These are phyloP conservation scores for Drosophila kikkawai DNA, from an alignment of 1,140 invertebrate species.

Conservation along the genomic window DNA sequence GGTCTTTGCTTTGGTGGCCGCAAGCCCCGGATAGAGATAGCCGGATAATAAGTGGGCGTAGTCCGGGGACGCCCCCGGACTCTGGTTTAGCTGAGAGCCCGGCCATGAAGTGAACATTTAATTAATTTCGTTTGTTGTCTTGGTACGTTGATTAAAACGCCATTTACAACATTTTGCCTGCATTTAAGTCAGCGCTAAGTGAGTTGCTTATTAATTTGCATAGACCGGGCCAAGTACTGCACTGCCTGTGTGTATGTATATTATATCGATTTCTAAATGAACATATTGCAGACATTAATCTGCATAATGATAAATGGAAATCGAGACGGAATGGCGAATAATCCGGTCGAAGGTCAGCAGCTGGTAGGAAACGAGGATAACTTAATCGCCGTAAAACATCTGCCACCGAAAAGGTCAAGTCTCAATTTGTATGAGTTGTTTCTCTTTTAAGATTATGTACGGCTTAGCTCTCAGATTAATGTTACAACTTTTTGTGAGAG, in stretches of 20 bases:
- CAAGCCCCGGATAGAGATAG: constrained; percentile 3
- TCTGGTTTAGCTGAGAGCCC: constrained; percentile 20
- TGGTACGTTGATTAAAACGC: constrained; percentile 72
- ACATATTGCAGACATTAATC: constrained; percentile 43
- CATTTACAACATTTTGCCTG: constrained; percentile 72
- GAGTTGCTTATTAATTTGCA: constrained; percentile 73
- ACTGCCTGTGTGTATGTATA: background rate
- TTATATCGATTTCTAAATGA: constrained; percentile 33
- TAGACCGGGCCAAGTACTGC: constrained; percentile 10
- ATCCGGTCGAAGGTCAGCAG: constrained; percentile 19
- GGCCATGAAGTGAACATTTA: constrained; percentile 70
- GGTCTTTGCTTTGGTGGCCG: background rate
- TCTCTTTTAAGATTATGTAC: constrained; percentile 12
- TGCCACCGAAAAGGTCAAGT: constrained; percentile 45
- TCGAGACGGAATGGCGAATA: constrained; percentile 21
- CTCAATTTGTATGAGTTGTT: constrained; percentile 22
- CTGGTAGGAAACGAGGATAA: constrained; percentile 17
- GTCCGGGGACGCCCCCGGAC: background rate
- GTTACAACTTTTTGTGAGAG: background rate
- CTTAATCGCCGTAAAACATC: constrained; percentile 40
- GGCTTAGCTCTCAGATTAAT: constrained; percentile 22
- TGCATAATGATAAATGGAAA: constrained; percentile 43
- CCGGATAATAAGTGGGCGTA: constrained; percentile 33
- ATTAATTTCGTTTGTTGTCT: constrained; percentile 74
- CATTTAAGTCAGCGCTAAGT: constrained; percentile 58